Evolutionary conservation across 1,140 invertebrate genomes (phyloP).

Genomic region (Anadara kagoshimensis): DNA sequence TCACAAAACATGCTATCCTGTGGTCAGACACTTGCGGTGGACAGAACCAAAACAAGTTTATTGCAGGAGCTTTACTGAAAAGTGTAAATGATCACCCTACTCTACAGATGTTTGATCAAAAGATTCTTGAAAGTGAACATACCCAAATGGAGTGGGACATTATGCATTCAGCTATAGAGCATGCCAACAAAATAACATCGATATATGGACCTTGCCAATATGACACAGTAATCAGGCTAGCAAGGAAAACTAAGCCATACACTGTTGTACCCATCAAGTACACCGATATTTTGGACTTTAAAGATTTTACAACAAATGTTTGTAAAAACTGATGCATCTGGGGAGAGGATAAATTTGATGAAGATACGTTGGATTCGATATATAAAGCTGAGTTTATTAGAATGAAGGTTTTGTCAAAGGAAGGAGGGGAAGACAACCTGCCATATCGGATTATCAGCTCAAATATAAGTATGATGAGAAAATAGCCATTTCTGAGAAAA

Average conservation of each 20-base stretch:
- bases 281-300: slow-evolving; percentile 32
- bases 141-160: slow-evolving; percentile 58
- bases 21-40: slow-evolving; percentile 31
- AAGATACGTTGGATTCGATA: slow-evolving; percentile 34
- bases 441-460: not conserved
- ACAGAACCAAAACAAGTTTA: slow-evolving; percentile 31
- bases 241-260: slow-evolving; percentile 32
- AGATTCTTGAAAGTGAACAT: slow-evolving; percentile 51
- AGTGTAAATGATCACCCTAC: not conserved
- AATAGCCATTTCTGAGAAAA: slow-evolving; percentile 34
- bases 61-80: slow-evolving; percentile 12
- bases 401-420: not conserved
- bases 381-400: not conserved
- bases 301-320: not conserved
- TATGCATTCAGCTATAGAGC: slow-evolving; percentile 59
- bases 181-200: slow-evolving; percentile 25
- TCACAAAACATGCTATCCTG: slow-evolving; percentile 1
- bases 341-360: slow-evolving; percentile 31
- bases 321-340: slow-evolving; percentile 6
- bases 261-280: slow-evolving; percentile 25
- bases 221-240: slow-evolving; percentile 28
- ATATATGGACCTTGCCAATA: slow-evolving; percentile 35
- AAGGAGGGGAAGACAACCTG: slow-evolving; percentile 2
- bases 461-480: slow-evolving; percentile 2
- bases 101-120: slow-evolving; percentile 44